Conservation (phyloP, 2,888 invertebrate genomes). For the Catocala nupta region DNA sequence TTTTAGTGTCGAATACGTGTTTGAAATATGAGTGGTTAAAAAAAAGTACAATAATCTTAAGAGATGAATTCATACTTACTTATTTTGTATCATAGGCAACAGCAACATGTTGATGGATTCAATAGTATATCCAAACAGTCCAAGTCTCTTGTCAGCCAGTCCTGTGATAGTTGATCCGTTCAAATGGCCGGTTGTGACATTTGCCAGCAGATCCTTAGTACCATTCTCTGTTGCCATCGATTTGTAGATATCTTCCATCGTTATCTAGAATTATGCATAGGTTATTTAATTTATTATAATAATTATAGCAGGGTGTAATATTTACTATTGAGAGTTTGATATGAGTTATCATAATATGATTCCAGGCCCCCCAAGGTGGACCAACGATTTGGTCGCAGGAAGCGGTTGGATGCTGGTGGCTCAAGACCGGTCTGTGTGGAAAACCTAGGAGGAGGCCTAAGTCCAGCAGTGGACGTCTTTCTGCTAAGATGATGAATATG, state of each 20-base stretch:
- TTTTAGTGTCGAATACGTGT: too few relatives aligned
- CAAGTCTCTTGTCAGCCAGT: slow-evolving; percentile 93
- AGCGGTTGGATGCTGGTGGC: too few relatives aligned
- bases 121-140: slow-evolving; percentile 97
- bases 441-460: too few relatives aligned
- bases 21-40: too few relatives aligned
- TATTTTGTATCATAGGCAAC: slow-evolving; percentile 98
- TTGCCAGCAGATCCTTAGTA: slow-evolving; percentile 47
- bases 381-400: too few relatives aligned
- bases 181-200: slow-evolving; percentile 50
- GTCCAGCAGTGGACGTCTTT: too few relatives aligned
- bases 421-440: too few relatives aligned
- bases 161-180: slow-evolving; percentile 82
- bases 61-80: slow-evolving; percentile 86
- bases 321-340: too few relatives aligned
- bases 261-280: slow-evolving; percentile 88
- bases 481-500: too few relatives aligned
- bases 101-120: slow-evolving; percentile 98
- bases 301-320: too few relatives aligned
- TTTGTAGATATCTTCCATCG: slow-evolving; percentile 92
- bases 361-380: too few relatives aligned
- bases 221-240: slow-evolving; percentile 70
- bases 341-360: too few relatives aligned
- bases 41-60: background rate
- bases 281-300: background rate